A percentile compares a stretch with the other conserved stretches of the same genome.
These are phyloP conservation scores for Caenorhabditis zanzibari DNA, from an alignment of 2,888 invertebrate genomes.

Conservation along the genomic window DNA sequence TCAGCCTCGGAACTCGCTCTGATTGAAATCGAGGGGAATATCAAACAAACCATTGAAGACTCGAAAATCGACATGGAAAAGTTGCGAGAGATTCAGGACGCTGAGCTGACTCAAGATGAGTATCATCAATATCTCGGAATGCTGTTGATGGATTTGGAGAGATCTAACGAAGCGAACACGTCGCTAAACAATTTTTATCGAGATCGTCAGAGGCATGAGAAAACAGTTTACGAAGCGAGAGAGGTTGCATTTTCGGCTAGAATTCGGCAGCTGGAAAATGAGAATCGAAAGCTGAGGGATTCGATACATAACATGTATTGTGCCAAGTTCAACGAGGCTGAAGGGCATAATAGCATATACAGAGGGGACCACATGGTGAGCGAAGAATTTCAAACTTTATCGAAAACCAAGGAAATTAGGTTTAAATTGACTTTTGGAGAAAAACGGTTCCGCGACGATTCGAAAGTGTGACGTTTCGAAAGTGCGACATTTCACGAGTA, in stretches of 20 bases:
- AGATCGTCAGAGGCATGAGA: conserved; percentile 51
- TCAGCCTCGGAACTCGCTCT: conserved; percentile 41
- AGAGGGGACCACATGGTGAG: conserved; percentile 56
- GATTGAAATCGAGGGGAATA: conserved; percentile 49
- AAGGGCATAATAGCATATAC: conserved; percentile 42
- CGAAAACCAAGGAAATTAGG: no score
- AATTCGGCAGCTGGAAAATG: conserved; percentile 63
- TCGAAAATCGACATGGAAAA: conserved; percentile 48
- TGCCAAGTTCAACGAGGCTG: conserved; percentile 31
- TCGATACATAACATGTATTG: conserved; percentile 40
- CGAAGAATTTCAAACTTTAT: no score
- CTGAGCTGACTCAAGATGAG: conserved; percentile 55
- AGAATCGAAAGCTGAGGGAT: conserved; percentile 64
- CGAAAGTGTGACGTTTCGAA: no score
- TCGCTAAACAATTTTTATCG: conserved; percentile 59
- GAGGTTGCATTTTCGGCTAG: conserved; percentile 49
- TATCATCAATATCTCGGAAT: conserved; percentile 48
- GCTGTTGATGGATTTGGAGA: conserved; percentile 54
- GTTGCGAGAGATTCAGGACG: conserved; percentile 51
- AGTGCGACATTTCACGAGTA: no score
- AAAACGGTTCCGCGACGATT: no score
- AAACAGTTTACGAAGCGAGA: conserved; percentile 43
- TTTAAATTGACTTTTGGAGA: no score
- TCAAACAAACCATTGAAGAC: conserved; percentile 56
- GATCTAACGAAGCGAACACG: conserved; percentile 48